Evolutionary conservation across 2,113 vertebrate genomes (phyloP).

Genomic region (Coptodon rendalli): DNA sequence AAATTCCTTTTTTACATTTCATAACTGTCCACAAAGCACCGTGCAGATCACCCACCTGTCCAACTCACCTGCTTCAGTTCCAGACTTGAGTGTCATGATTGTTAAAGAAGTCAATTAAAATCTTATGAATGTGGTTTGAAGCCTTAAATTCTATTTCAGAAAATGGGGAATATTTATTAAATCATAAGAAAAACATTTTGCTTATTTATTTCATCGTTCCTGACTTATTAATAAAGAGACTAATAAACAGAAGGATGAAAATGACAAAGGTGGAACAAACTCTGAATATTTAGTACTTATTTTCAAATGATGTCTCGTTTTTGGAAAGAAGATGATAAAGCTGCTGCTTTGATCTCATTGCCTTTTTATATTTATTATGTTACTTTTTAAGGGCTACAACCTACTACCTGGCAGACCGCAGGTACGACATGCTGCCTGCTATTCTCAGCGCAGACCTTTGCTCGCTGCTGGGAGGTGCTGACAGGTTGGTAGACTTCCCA

Average conservation of each 20-base stretch:
- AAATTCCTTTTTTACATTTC: not conserved
- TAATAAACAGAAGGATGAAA: not conserved
- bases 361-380: not conserved
- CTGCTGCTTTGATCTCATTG: not conserved
- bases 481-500: slow-evolving; percentile 75
- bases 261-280: not conserved
- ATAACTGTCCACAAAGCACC: not conserved
- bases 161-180: not conserved
- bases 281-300: not conserved
- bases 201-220: not conserved
- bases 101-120: not conserved
- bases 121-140: not conserved
- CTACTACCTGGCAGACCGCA: slow-evolving; percentile 88
- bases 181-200: not conserved
- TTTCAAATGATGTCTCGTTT: not conserved
- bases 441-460: slow-evolving; percentile 87
- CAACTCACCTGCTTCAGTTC: not conserved
- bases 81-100: not conserved
- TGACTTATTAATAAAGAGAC: not conserved
- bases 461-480: slow-evolving; percentile 86
- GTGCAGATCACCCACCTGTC: not conserved
- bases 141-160: not conserved
- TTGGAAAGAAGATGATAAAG: not conserved
- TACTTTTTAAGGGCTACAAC: slow-evolving; percentile 82
- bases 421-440: slow-evolving; percentile 90